Evolutionary conservation across 2,888 invertebrate species (phyloP), one percentile per base, ranked within the genome.

Genomic region (Drosophila sordidula): DNA sequence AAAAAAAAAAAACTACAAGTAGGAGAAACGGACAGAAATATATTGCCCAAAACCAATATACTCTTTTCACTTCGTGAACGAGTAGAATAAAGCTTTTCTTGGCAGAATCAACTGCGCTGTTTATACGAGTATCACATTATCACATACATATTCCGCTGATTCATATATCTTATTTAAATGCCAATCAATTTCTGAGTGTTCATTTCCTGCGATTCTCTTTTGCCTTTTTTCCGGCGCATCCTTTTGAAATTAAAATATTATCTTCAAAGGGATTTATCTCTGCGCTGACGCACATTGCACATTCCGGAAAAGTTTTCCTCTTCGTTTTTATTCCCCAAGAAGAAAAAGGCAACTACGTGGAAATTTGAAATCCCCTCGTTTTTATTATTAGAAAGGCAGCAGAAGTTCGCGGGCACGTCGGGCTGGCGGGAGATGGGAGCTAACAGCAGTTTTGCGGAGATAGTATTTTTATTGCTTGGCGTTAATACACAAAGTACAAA

Each of bases 401-500:
- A 63, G 36, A 12, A 50, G 38, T 22, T 44, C 22, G 36, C 49
- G 39, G 59, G 26, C 36, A 59, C 45, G 32, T 41, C 6, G 39
- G 46, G 18, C 41, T 50, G 45, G 38, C 47, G 51, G 63, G 56
- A 14, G 42, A 55, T 36, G 45, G 45, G 38, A 46, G 51, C n/a
- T n/a, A n/a, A n/a, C n/a, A n/a, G n/a, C n/a, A n/a, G n/a, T n/a
- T n/a, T n/a, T n/a, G n/a, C 3, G 6, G 1, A 9, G n/a, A 14
- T 32, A 32, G 16, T 54, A 58, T 18, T 26, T 86, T 83, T 87
- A 77, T 87, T 87, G 63, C 52, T 42, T 63, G 52, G 39, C 44
- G 8, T 68, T 78, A 36, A 55, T 58, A 65, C 36, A 22, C 11
- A 49, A 44, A 45, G 41, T 39, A 50, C 45, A 58, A 41, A 1